Base-by-base conservation (phyloP, 2,797 vertebrate species). In the Silurus aristotelis region DNA sequence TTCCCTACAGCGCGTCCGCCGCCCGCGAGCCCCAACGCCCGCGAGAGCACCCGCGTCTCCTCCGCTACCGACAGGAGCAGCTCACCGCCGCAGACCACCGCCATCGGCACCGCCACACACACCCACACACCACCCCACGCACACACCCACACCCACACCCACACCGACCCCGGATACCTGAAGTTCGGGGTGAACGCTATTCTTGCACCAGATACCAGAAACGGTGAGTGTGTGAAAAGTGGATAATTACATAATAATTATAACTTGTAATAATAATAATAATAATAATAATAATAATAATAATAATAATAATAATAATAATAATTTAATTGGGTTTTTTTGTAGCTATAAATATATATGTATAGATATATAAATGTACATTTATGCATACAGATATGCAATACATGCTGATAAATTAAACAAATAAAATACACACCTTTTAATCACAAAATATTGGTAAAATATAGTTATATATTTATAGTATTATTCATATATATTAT, bases 151-250 rank as follows among this genome's bases (percentile, higher is more conserved):
- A 15, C 81, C 0, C 67, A 60, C 80, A 58, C 85, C 0, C n/a
- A 87, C 75, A 56, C 75, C 87, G 95, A 96, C 58, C 91, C 97
- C 38, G 95, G 93, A 31, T 97, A 95, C 91, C 95, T 99, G 3
- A 99, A 99, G 93, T 99, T 99, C 83, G 98, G 97, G 55, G 98
- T 99, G 87, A 97, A 97, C 60, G 96, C 98, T 88, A 99, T 99
- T 66, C 96, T 99, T 72, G 96, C 97, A 3, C 97, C 97, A 2
- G 89, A 96, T 12, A 94, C 96, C 55, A 95, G 96, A 83, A 92
- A 93, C 75, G 96, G 98, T 98, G 94, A 94, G 95, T 38, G n/a
- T 81, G 43, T 6, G n/a, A 15, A n/a, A 73, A 60, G n/a, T 60
- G 19, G 0, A 38, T 76, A 3, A 46, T 48, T n/a, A 80, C 48